Evolutionary conservation across 92 coral and sea anemone genomes (phyloP).

Genomic region (Epizoanthus stellaris): DNA sequence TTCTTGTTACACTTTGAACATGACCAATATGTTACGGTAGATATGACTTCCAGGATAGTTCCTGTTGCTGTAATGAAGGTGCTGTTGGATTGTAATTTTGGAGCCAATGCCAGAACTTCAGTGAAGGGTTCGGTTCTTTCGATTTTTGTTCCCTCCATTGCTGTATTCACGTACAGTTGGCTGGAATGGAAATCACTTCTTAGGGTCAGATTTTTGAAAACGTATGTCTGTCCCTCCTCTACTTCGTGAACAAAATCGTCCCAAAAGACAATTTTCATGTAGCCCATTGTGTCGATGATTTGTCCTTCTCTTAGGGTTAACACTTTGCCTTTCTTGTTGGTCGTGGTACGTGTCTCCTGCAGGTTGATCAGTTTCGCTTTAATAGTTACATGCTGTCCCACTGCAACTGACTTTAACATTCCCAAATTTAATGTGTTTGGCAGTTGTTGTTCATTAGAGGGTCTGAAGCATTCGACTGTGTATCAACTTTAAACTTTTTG

Average conservation of each 20-base stretch:
- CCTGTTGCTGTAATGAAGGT: not conserved
- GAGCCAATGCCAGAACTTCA: not conserved
- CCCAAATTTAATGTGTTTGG: not conserved
- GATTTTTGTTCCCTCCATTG: not conserved
- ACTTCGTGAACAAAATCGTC: not conserved
- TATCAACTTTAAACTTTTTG: constrained; percentile 1
- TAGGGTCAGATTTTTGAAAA: not conserved
- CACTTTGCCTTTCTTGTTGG: not conserved
- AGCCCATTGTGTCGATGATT: not conserved
- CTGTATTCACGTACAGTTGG: not conserved
- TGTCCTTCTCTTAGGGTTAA: not conserved
- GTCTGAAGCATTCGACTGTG: not conserved
- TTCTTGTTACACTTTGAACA: constrained; percentile 2
- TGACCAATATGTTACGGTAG: not conserved
- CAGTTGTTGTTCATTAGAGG: not conserved
- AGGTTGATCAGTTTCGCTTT: not conserved
- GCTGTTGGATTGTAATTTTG: not conserved
- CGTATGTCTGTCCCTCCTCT: not conserved
- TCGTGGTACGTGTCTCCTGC: not conserved
- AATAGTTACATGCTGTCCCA: not conserved
- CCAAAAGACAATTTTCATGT: not conserved
- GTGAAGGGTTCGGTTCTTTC: not conserved
- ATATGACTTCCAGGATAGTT: not conserved
- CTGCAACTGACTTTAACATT: not conserved
- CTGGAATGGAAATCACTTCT: not conserved